Evolutionary conservation across 2,888 invertebrate species (phyloP), one percentile per base, ranked within the genome.

Genomic region (Spatulosminthurus flaviceps): DNA sequence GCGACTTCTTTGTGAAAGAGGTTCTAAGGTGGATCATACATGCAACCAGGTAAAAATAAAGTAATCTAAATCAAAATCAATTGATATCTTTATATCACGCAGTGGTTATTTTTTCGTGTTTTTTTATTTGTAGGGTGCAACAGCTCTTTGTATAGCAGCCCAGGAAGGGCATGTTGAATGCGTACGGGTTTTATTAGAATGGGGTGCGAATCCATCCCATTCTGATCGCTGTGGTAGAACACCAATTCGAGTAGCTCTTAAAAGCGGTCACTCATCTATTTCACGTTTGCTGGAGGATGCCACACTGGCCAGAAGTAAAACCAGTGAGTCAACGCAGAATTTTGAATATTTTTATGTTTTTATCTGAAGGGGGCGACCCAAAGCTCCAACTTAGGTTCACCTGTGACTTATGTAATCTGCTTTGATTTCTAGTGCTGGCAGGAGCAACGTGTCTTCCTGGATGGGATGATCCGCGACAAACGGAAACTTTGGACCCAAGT

Each of bases 121-220:
- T n/a, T n/a, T n/a, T n/a, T n/a, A n/a, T 34, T 9, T 70, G 21
- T 64, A 85, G 84, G 97, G 97, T 26, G 97, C 97, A 70, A 97
- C 97, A 19, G 96, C 97, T 11, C 89, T 98, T 81, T 88, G 96
- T 86, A 97, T 98, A 79, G 97, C 97, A 0, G 95, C 97, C 0
- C 97, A 97, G 81, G 78, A 78, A 61, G 78, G 78, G 0, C 78
- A 78, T 22, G 81, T 84, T 21, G 93, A 94, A 82, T 97, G 97
- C 86, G 97, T 97, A 0, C 90, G 94, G 79, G 93, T 92, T 85
- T 88, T 95, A 34, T 90, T 93, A 86, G 95, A 95, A 88, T 92
- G 93, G 85, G 95, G 95, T 26, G 95, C 95, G 0, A 94, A 95
- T 88, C 95, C 95, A 0, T 90, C 92, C 86, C 95, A 95, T 86